These are phyloP conservation scores for Drosophila sp. DNA, from an alignment of 1,140 invertebrate species.

Conservation along the genomic window DNA sequence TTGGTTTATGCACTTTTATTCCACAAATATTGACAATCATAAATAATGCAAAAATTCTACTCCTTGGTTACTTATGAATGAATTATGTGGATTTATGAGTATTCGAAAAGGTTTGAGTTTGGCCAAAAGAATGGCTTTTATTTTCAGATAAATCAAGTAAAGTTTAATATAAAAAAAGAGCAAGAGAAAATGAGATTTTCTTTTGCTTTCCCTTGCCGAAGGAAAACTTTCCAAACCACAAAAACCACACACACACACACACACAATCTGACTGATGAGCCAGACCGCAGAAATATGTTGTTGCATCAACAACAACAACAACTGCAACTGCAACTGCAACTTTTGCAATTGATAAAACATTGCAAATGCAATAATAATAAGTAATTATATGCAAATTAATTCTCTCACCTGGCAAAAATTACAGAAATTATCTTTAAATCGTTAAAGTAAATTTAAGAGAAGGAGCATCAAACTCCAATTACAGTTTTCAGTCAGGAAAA, in stretches of 20 bases:
- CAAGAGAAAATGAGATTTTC: background rate
- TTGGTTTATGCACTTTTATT: constrained; percentile 34
- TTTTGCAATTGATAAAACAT: constrained; percentile 41
- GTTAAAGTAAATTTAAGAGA: background rate
- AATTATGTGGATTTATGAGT: constrained; percentile 22
- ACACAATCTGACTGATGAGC: background rate
- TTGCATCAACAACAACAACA: constrained; percentile 22
- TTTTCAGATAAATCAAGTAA: constrained; percentile 44
- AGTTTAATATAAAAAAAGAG: constrained; percentile 27
- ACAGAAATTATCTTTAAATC: constrained; percentile 5
- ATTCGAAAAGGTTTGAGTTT: constrained; percentile 35
- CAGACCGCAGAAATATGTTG: constrained; percentile 41
- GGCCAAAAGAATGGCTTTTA: constrained; percentile 28
- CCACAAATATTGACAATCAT: constrained; percentile 55
- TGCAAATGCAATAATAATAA: constrained; percentile 50
- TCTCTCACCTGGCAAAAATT: constrained; percentile 47
- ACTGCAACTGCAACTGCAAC: constrained; percentile 27
- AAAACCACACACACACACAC: constrained; percentile 14
- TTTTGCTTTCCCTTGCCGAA: background rate
- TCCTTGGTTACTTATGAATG: constrained; percentile 33
- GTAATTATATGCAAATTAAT: constrained; percentile 68
- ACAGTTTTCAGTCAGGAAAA: too few species aligned
- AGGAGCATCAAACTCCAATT: too few species aligned
- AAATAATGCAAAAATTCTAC: constrained; percentile 55
- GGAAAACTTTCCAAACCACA: constrained; percentile 23